phyloP scores from a whole-genome alignment of 2,797 vertebrate genomes.

The Nyctalus aviator region DNA sequence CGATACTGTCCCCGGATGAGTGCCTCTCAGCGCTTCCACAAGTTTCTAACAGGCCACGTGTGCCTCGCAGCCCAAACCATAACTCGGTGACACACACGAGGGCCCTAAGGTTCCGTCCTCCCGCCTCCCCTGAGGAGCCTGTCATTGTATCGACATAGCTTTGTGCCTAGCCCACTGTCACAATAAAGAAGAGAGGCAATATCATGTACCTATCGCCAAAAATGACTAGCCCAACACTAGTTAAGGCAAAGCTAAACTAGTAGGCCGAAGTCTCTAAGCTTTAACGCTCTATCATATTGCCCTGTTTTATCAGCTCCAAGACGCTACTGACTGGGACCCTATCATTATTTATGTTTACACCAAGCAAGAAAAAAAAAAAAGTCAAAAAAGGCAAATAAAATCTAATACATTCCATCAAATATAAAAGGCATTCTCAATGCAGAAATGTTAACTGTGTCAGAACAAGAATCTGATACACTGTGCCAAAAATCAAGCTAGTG shows the following conservation, averaged over 20 bases:
- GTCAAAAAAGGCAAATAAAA: background rate
- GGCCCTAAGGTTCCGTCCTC: background rate
- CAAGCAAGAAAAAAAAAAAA: background rate
- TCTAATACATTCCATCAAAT: background rate
- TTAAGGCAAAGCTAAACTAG: conserved; percentile 20
- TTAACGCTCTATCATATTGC: background rate
- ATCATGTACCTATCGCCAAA: background rate
- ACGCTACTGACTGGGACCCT: background rate
- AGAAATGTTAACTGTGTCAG: background rate
- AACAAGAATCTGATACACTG: background rate
- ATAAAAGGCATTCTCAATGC: background rate
- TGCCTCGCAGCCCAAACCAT: background rate
- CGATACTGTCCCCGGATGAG: background rate
- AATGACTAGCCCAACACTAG: background rate
- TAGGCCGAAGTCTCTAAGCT: background rate
- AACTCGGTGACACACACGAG: background rate
- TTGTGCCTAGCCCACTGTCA: background rate
- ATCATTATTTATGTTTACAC: background rate
- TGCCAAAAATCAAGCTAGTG: background rate
- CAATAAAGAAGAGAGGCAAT: background rate
- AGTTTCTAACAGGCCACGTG: background rate
- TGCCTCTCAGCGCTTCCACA: background rate
- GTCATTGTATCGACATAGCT: background rate
- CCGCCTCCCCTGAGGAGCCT: background rate
- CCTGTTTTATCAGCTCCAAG: conserved; percentile 19